Percentiles rank a stretch among this genome's conserved stretches.
These are phyloP conservation scores for Bellardia bayeri DNA, from an alignment of 2,888 invertebrate genomes.

Conservation along the genomic window DNA sequence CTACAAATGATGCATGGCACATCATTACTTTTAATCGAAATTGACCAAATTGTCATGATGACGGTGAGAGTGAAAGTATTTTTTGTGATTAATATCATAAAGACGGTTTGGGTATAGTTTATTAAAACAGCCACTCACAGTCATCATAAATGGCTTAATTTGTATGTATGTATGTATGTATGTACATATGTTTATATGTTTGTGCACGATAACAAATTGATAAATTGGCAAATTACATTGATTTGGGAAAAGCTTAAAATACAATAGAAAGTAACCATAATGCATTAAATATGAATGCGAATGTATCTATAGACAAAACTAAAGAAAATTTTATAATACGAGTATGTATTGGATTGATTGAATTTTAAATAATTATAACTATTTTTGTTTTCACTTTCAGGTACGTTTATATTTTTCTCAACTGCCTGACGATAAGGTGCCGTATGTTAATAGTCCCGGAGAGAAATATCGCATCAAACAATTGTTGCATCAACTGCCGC, in stretches of 20 bases:
- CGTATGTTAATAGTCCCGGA: slow-evolving; percentile 97
- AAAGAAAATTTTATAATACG: neutral
- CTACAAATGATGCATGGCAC: slow-evolving; percentile 67
- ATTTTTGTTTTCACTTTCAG: slow-evolving; percentile 85
- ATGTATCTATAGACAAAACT: neutral
- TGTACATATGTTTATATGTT: neutral
- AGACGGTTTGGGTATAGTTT: slow-evolving; percentile 1
- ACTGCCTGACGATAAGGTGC: slow-evolving; percentile 98
- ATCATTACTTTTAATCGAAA: slow-evolving; percentile 69
- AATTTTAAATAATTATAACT: slow-evolving; percentile 54
- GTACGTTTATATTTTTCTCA: slow-evolving; percentile 98
- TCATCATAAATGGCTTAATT: neutral
- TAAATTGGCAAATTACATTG: slow-evolving; percentile 54
- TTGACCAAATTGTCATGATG: slow-evolving; percentile 71
- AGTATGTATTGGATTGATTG: slow-evolving; percentile 32
- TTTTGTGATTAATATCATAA: slow-evolving; percentile 58
- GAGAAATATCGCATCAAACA: slow-evolving; percentile 97
- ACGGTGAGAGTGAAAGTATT: slow-evolving; percentile 68
- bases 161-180: neutral
- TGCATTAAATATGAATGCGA: slow-evolving; percentile 23
- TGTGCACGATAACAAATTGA: slow-evolving; percentile 48
- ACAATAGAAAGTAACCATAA: slow-evolving; percentile 34
- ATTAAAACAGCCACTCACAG: neutral
- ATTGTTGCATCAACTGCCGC: slow-evolving; percentile 97
- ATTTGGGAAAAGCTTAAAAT: slow-evolving; percentile 38